Base-by-base conservation (phyloP, 1,140 invertebrate genomes). In the Acromyrmex charruanus region DNA sequence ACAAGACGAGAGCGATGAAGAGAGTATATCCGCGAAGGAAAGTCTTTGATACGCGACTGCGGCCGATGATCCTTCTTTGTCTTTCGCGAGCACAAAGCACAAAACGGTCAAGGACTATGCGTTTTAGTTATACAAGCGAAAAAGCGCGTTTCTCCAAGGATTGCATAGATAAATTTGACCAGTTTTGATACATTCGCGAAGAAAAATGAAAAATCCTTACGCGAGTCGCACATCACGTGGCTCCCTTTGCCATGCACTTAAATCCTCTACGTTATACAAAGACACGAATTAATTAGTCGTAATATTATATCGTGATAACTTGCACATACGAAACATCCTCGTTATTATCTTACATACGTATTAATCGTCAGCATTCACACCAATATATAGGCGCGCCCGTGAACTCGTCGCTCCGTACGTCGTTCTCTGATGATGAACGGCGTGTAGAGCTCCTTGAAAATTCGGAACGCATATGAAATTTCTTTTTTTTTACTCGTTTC, bases 241-340 rank as follows among this genome's bases (percentile, higher is more conserved):
- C 14, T 25, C 18, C 6, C 10, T 21, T 28, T 28, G 49, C 21
- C 84, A 87, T 89, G 90, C 59, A 90, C 89, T 90, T 92, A 89
- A 91, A 89, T 87, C 49, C 66, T 92, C 88, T 91, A 92, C 68
- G 39, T 90, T 90, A 89, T 90, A 89, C 71, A 91, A 89, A 88
- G 90, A 92, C 77, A 85, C 82, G 85, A 90, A 90, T 91, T 92
- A 92, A 91, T 69, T 92, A 89, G 84, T 91, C 87, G 53, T 53
- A 69, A 87, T 90, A 91, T 90, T 92, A 88, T 91, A 87, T 86
- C 85, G 85, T 92, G 90, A 92, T 89, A 92, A 81, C 85, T 91
- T 86, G 81, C 91, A 59, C 35, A 92, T 88, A 92, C 53, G 85
- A 87, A 92, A 92, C 87, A 88, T 88, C 77, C 85, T 66, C 77